Base-by-base conservation (phyloP, 1,140 invertebrate genomes). In the Capitella teleta region DNA sequence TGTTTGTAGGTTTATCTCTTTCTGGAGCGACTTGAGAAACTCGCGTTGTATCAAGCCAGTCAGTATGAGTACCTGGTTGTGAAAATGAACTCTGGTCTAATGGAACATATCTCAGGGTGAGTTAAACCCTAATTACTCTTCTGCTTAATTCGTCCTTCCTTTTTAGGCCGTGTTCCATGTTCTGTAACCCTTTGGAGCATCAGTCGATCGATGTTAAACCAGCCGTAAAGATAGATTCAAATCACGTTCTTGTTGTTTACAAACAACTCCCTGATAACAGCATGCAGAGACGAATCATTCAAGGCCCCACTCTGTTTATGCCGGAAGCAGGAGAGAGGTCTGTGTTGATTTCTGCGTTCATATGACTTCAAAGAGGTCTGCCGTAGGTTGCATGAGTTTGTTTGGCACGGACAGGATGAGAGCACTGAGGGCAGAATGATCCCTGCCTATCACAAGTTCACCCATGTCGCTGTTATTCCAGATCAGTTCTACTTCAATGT, bases 401-500 rank as follows among this genome's bases (percentile, higher is more conserved):
- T 49, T 34, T 71, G 68, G 68, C 68, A 71, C 56, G 67, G 66
- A 3, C 54, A 52, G 30, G 67, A 68, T 49, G 55, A 53, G 4
- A 25, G 47, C 0, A 53, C 65, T 36, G 60, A 66, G 36, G 51
- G 57, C 0, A 50, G 64, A n/a, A 62, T 69, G 63, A 55, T 67
- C 16, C 63, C 63, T 16, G 62, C 55, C 3, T 43, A 51, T 5
- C 52, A 58, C 24, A 55, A 52, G 30, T 69, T 71, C 51, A 54
- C 52, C 3, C 58, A 66, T 40, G 52, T 71, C 6, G 48, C 62
- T 6, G 55, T 56, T 12, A 68, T 68, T n/a, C 63, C 67, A n/a
- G 64, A 65, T 26, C 65, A 69, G 44, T 70, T 71, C 49, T 68
- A 68, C 45, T 69, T 68, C 44, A 64, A 71, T 60, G 66, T 69